Evolutionary conservation across 2,113 vertebrate species (phyloP).

Genomic region (Strix uralensis): DNA sequence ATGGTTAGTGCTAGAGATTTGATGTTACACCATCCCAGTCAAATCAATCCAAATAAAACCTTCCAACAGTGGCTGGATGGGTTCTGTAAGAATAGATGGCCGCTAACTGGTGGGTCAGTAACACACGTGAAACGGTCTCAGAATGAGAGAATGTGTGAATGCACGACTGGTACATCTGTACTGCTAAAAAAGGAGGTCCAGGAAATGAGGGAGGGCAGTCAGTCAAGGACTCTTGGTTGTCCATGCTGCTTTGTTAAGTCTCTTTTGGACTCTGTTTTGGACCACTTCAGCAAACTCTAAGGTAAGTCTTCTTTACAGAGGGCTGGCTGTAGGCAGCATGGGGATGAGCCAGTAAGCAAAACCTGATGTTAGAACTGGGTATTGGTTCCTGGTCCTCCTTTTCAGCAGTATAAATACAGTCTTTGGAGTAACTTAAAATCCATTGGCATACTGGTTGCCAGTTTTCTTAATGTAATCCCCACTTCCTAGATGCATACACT

Average conservation of each 20-base stretch:
- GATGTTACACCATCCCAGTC: not conserved
- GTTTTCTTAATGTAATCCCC: not conserved
- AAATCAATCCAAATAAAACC: not conserved
- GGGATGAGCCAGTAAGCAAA: not conserved
- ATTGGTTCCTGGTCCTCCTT: not conserved
- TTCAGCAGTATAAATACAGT: not conserved
- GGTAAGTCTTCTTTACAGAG: not conserved
- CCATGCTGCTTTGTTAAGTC: fast-evolving
- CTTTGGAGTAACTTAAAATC: not conserved
- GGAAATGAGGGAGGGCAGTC: not conserved
- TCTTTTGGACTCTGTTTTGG: not conserved
- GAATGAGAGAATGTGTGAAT: not conserved
- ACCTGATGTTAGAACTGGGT: not conserved
- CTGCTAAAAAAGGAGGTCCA: not conserved
- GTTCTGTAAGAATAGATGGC: not conserved
- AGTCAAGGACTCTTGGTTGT: not conserved
- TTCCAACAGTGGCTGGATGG: not conserved
- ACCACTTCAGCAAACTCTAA: not conserved
- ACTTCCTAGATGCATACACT: not conserved
- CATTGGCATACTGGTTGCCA: not conserved
- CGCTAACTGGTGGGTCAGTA: not conserved
- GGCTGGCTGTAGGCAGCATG: not conserved
- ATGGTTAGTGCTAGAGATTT: not conserved
- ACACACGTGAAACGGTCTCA: not conserved
- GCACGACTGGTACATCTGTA: fast-evolving